Evolutionary conservation across 2,888 invertebrate genomes (phyloP).

Genomic region (Noctua comes): DNA sequence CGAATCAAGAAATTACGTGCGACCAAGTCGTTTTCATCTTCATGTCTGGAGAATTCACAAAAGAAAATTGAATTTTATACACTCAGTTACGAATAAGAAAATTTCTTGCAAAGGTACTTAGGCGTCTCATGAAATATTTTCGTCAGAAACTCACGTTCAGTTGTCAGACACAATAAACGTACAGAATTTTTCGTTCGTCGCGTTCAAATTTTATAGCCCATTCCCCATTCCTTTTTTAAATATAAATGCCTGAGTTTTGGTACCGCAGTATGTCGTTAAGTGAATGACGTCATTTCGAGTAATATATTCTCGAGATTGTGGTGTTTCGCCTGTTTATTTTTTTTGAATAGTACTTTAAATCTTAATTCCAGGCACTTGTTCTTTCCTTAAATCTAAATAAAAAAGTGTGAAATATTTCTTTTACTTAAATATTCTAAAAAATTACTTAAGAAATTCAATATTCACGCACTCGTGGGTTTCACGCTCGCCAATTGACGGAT

Average conservation of each 20-base stretch:
- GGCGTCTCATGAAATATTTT: constrained; percentile 41
- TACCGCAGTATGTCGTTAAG: constrained; percentile 37
- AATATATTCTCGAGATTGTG: constrained; percentile 38
- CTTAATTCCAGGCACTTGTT: constrained; percentile 2
- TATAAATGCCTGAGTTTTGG: constrained; percentile 43
- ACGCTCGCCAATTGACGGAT: too few relatives aligned
- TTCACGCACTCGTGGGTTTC: too few relatives aligned
- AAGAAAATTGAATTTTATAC: constrained; percentile 46
- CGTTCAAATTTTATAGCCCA: constrained; percentile 42
- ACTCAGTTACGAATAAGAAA: constrained; percentile 27
- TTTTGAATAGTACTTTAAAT: constrained; percentile 21
- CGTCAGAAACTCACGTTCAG: constrained; percentile 28
- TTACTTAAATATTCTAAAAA: background rate
- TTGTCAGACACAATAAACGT: constrained; percentile 54
- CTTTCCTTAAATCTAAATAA: background rate
- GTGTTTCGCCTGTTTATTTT: constrained; percentile 16
- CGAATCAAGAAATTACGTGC: constrained; percentile 17
- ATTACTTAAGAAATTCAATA: background rate
- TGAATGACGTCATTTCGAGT: constrained; percentile 44
- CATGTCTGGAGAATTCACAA: constrained; percentile 18
- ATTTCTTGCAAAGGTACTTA: constrained; percentile 20
- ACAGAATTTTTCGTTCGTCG: constrained; percentile 29
- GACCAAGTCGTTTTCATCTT: constrained; percentile 22
- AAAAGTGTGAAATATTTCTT: background rate
- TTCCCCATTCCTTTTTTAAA: constrained; percentile 45